Evolutionary conservation across 2,888 invertebrate species (phyloP).

Genomic region (Drosophila anceps): DNA sequence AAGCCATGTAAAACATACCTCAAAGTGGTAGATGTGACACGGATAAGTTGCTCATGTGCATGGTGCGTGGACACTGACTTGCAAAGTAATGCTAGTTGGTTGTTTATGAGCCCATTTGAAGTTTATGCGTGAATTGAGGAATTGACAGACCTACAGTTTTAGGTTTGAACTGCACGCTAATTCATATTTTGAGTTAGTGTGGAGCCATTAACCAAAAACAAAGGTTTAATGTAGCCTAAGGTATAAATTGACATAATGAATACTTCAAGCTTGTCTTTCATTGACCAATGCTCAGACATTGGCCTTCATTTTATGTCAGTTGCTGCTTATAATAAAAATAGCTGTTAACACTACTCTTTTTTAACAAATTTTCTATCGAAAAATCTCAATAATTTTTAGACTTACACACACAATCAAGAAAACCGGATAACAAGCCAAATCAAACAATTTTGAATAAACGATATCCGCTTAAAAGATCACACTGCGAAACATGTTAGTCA

Average conservation of each 20-base stretch:
- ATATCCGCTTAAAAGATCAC: constrained; percentile 68
- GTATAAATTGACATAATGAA: constrained; percentile 9
- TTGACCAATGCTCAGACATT: constrained; percentile 27
- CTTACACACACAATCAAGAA: constrained; percentile 41
- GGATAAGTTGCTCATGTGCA: constrained; percentile 45
- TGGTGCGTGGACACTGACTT: constrained; percentile 31
- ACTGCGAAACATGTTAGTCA: constrained; percentile 64
- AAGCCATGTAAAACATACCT: constrained; percentile 45
- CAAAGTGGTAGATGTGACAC: constrained; percentile 52
- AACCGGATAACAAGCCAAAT: constrained; percentile 69
- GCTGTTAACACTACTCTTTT: constrained; percentile 28
- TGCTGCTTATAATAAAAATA: constrained; percentile 28
- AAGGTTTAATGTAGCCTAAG: constrained; percentile 26
- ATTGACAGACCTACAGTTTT: constrained; percentile 9
- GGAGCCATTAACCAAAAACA: constrained; percentile 2
- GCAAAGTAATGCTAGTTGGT: background rate
- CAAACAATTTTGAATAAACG: constrained; percentile 46
- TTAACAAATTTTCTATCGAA: constrained; percentile 22
- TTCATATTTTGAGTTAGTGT: background rate
- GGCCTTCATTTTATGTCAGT: constrained; percentile 42
- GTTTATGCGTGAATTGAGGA: constrained; percentile 2
- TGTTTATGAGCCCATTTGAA: constrained; percentile 2
- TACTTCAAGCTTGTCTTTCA: constrained; percentile 30
- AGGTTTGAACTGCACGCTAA: background rate
- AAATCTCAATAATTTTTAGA: constrained; percentile 25